Conservation (phyloP, 2,113 vertebrate species). For the Oxygymnocypris stewartii region DNA sequence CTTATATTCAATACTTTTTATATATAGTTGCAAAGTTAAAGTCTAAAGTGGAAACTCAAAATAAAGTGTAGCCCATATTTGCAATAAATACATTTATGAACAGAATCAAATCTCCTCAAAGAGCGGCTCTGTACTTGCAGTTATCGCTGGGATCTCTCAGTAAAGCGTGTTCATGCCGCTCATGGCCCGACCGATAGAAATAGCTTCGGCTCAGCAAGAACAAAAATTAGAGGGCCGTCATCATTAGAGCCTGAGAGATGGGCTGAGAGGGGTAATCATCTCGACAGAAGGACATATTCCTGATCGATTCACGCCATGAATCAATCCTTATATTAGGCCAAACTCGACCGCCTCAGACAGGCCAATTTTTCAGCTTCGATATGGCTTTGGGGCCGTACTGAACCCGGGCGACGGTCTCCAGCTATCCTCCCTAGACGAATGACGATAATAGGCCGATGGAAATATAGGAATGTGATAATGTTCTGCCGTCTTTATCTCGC, state of each 20-base stretch:
- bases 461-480: slow-evolving; percentile 92
- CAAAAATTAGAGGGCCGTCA: slow-evolving; percentile 71
- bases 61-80: too few species aligned
- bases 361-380: slow-evolving; percentile 99
- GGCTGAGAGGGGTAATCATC: slow-evolving; percentile 95
- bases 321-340: slow-evolving; percentile 98
- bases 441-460: slow-evolving; percentile 90
- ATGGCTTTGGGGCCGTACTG: slow-evolving; percentile 95
- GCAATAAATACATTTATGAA: neutral
- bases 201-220: slow-evolving; percentile 14
- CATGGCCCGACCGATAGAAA: neutral
- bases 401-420: slow-evolving; percentile 80
- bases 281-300: slow-evolving; percentile 96
- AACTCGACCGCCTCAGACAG: slow-evolving; percentile 93
- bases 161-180: neutral
- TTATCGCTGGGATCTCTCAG: neutral
- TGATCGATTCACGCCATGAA: slow-evolving; percentile 98
- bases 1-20: too few species aligned
- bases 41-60: too few species aligned
- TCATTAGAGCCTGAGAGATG: slow-evolving; percentile 96
- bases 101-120: neutral
- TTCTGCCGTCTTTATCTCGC: slow-evolving; percentile 85
- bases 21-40: neutral
- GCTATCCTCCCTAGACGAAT: slow-evolving; percentile 92
- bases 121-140: too few species aligned